These are phyloP conservation scores for Thermophis baileyi DNA, from an alignment of 2,113 vertebrate genomes.

Conservation along the genomic window DNA sequence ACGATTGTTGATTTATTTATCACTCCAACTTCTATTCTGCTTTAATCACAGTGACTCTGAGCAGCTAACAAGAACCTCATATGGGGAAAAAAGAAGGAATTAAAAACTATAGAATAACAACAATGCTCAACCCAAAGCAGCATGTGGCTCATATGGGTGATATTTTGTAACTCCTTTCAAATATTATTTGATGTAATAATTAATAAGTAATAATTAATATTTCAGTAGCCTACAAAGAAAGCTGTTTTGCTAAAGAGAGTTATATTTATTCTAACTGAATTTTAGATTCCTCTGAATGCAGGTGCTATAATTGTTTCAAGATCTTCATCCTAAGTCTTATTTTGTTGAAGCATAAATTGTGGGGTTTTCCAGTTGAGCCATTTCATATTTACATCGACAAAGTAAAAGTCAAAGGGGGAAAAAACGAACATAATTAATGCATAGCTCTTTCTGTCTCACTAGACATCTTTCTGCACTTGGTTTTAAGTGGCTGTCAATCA, in stretches of 20 bases:
- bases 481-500: conserved; percentile 29
- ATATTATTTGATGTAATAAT: not conserved
- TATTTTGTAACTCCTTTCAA: not conserved
- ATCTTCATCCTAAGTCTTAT: conserved; percentile 1
- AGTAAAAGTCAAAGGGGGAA: not conserved
- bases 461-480: conserved; percentile 13
- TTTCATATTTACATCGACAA: conserved; percentile 42
- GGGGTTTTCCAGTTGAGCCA: conserved; percentile 22
- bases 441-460: conserved; percentile 27
- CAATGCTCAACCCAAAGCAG: not conserved
- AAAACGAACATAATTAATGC: conserved; percentile 27
- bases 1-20: not conserved
- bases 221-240: not conserved
- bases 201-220: not conserved
- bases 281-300: not conserved
- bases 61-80: not conserved
- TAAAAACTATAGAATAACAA: not conserved
- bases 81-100: not conserved
- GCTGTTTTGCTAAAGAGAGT: not conserved
- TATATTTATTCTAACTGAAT: not conserved
- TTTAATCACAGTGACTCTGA: not conserved
- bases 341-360: conserved; percentile 14
- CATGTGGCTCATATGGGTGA: not conserved
- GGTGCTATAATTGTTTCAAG: not conserved
- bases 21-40: not conserved